Base-by-base conservation (phyloP, 2,113 vertebrate genomes). In the Neodontobutis hainanensis region DNA sequence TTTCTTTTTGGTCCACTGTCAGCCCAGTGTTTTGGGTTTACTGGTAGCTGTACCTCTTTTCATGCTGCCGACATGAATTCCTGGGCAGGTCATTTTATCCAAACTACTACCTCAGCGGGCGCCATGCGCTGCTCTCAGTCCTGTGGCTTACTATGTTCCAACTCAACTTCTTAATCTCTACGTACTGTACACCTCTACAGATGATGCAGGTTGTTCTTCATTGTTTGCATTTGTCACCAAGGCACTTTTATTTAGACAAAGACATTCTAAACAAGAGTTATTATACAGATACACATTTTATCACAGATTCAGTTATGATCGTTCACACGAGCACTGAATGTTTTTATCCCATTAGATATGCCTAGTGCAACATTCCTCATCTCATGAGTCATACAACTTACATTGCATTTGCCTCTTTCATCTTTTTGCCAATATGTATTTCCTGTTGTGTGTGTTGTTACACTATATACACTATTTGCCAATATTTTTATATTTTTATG, bases 91-190 rank as follows among this genome's bases (percentile, higher is more conserved):
- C 77, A 67, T 61, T 83, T 79, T 88, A 86, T 77, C 77, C 77
- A 84, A 88, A 84, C 76, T 86, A 90, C 92, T 93, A 93, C 92
- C 92, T 93, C 92, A 88, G 76, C 85, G 40, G 70, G 82, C 70
- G 89, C 78, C 68, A 35, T 58, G 65, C 68, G 61, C 66, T 73
- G 59, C 71, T 71, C 80, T 68, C 85, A 76, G 77, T 83, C 73
- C 83, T 66, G 67, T 85, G 86, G 84, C 85, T 85, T 69, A 78
- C 78, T 70, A 61, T 72, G 48, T 55, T 85, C 77, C 78, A 79
- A 78, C 81, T 85, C 71, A 64, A 85, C 84, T 86, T 85, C 87
- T 78, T 83, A 86, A 88, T 84, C 82, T 82, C 74, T 63, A 35
- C 68, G 51, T 70, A 76, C 80, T 78, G 71, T 70, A 80, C 79